Conservation (phyloP, 1,140 invertebrate genomes). For the Drosophila punjabiensis region DNA sequence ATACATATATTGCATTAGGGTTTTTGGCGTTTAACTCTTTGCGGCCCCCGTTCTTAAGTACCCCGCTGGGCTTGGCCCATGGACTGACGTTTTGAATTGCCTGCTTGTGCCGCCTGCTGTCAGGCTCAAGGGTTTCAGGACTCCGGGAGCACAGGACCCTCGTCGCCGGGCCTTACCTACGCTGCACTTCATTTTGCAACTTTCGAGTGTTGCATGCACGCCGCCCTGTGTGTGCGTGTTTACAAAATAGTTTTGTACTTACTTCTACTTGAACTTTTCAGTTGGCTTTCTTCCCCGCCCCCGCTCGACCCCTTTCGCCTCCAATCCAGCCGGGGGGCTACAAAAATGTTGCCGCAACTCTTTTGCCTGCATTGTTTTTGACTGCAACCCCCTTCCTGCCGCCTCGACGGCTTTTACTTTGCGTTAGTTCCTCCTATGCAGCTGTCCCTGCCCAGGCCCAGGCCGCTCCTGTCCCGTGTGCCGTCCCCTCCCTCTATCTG, state of each 20-base stretch:
- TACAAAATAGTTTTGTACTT: constrained; percentile 82
- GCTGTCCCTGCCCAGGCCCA: constrained; percentile 10
- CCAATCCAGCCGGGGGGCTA: constrained; percentile 31
- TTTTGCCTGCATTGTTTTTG: constrained; percentile 82
- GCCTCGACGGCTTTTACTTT: constrained; percentile 59
- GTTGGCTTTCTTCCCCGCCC: constrained; percentile 57
- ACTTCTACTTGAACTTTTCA: constrained; percentile 80
- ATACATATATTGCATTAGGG: not conserved
- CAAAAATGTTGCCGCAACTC: constrained; percentile 73
- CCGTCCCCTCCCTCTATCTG: not conserved
- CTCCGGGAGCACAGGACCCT: constrained; percentile 29
- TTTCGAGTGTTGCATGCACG: constrained; percentile 69
- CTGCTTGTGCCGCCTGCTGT: constrained; percentile 67
- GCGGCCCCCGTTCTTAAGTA: not conserved
- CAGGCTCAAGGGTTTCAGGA: constrained; percentile 52
- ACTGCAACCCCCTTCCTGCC: constrained; percentile 50
- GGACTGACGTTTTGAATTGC: constrained; percentile 70
- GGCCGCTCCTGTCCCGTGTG: not conserved
- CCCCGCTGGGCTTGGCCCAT: constrained; percentile 18
- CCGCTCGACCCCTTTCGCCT: not conserved
- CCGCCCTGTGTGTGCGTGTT: constrained; percentile 57
- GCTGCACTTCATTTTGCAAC: constrained; percentile 76
- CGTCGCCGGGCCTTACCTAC: constrained; percentile 60
- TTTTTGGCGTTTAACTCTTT: constrained; percentile 4
- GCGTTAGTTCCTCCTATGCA: constrained; percentile 44